These are phyloP conservation scores for Dione vanillae DNA, from an alignment of 2,888 invertebrate species.

Conservation along the genomic window DNA sequence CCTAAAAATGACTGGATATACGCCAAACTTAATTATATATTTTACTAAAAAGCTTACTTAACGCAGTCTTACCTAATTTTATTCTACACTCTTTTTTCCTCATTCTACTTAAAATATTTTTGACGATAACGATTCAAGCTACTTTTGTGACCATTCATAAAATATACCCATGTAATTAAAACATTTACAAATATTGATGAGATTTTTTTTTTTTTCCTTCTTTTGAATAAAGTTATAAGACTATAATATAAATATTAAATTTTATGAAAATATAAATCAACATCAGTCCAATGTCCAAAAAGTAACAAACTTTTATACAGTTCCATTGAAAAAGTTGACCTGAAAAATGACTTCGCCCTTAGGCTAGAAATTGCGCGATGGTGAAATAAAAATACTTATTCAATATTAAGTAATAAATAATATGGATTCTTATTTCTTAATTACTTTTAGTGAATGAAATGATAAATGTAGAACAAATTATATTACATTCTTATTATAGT, in stretches of 20 bases:
- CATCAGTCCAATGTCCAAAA: neutral
- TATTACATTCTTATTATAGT: neutral
- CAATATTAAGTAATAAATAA: constrained; percentile 10
- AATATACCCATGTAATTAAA: no score
- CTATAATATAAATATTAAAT: neutral
- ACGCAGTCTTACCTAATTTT: no score
- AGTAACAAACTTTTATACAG: constrained; percentile 23
- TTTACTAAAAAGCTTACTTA: no score
- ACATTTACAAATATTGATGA: no score
- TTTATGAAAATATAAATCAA: constrained; percentile 2
- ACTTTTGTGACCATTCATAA: no score
- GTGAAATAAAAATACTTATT: constrained; percentile 33
- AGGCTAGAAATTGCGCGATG: constrained; percentile 37
- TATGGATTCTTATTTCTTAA: neutral
- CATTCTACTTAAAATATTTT: no score
- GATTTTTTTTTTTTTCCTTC: no score
- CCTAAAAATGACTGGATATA: no score
- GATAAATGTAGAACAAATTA: neutral
- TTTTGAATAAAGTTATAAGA: no score
- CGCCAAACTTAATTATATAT: no score
- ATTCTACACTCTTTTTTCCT: no score
- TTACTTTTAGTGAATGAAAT: neutral
- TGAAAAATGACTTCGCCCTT: constrained; percentile 33
- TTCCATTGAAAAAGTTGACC: constrained; percentile 31
- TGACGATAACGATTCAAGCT: no score